Evolutionary conservation across 2,888 invertebrate species (phyloP).

Genomic region (Phasia obesa): DNA sequence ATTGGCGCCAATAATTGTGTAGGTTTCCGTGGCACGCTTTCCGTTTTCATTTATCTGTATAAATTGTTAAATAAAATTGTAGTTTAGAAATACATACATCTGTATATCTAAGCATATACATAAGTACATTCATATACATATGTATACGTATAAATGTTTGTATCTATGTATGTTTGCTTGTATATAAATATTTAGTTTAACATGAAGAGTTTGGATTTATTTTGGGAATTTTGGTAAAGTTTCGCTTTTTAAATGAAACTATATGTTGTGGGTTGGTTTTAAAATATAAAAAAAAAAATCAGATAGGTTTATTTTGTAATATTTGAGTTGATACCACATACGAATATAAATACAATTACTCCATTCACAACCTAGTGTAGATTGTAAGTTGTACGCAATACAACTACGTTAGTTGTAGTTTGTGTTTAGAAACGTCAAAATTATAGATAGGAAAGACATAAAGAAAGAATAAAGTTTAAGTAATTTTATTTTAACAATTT

Average conservation of each 20-base stretch:
- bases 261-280: constrained; percentile 29
- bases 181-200: constrained; percentile 5
- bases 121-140: background rate
- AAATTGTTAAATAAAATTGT: constrained; percentile 53
- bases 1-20: constrained; percentile 73
- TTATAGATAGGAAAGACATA: no score
- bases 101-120: background rate
- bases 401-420: no score
- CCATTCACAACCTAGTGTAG: no score
- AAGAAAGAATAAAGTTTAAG: no score
- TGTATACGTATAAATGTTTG: no score
- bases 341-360: no score
- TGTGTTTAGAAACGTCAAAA: no score
- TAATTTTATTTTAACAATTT: no score
- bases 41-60: constrained; percentile 56
- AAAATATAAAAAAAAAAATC: background rate
- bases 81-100: background rate
- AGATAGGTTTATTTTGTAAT: background rate
- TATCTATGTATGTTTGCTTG: no score
- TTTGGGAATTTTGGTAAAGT: constrained; percentile 20
- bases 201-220: background rate
- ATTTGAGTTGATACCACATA: background rate
- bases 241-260: constrained; percentile 30
- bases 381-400: no score
- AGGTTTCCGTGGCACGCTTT: constrained; percentile 71